Conservation (phyloP, 2,113 vertebrate genomes). For the Bos javanicus region DNA sequence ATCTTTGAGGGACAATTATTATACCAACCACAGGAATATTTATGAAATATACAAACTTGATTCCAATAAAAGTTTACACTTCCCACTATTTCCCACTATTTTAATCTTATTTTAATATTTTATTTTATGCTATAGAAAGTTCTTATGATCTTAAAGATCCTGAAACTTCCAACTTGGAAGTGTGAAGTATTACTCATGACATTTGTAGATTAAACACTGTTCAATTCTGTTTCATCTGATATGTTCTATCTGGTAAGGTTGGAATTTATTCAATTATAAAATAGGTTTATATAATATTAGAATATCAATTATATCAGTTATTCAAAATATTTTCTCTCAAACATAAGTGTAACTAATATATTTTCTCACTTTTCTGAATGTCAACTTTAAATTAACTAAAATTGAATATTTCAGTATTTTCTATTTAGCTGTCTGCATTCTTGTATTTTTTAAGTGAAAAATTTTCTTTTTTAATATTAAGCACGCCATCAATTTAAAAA, state of each 20-base stretch:
- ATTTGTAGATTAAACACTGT: background rate
- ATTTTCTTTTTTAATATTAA: background rate
- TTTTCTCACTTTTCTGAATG: background rate
- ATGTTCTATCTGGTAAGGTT: background rate
- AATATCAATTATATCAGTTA: background rate
- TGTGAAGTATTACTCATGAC: background rate
- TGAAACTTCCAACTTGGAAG: background rate
- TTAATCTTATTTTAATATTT: background rate
- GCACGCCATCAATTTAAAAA: background rate
- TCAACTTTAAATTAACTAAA: background rate
- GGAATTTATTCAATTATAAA: background rate
- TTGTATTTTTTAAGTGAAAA: background rate
- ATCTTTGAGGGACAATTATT: background rate
- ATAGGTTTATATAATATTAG: background rate
- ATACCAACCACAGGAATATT: background rate
- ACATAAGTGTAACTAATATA: background rate
- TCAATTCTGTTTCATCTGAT: background rate
- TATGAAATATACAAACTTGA: background rate
- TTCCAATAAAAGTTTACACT: background rate
- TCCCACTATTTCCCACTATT: background rate
- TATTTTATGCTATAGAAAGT: background rate
- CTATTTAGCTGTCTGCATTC: background rate
- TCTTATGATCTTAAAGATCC: background rate
- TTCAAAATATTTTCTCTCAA: background rate
- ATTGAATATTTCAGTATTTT: background rate